Conservation (phyloP, 2,888 invertebrate genomes). For the Trissonchulus sp. region DNA sequence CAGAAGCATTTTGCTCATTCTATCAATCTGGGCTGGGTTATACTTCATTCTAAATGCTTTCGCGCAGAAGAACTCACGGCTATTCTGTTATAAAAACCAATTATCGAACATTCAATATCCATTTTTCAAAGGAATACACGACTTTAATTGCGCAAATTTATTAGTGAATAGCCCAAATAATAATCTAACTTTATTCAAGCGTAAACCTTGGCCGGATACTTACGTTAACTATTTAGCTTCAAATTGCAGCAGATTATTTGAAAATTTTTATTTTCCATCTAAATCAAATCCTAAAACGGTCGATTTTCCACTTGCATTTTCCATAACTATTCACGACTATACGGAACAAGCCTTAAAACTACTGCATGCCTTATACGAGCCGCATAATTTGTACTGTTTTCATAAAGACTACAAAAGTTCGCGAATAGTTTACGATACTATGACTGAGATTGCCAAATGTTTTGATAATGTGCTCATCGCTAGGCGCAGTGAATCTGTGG, state of each 20-base stretch:
- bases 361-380: conserved; percentile 26
- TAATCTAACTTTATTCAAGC: background rate
- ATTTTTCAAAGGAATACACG: background rate
- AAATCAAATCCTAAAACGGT: background rate
- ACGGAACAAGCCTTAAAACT: conserved; percentile 23
- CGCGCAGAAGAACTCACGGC: too few relatives aligned
- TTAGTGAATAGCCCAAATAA: background rate
- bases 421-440: conserved; percentile 4
- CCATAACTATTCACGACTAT: conserved; percentile 20
- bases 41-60: too few relatives aligned
- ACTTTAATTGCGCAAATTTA: background rate
- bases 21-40: too few relatives aligned
- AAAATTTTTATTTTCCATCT: background rate
- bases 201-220: background rate
- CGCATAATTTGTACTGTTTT: conserved; percentile 29
- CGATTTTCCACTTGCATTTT: conserved; percentile 28
- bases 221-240: background rate
- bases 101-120: too few relatives aligned
- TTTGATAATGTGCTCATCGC: conserved; percentile 25
- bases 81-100: too few relatives aligned
- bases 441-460: conserved; percentile 5
- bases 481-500: background rate
- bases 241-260: background rate
- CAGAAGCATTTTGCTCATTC: too few relatives aligned
- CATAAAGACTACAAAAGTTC: conserved; percentile 25